A percentile compares a stretch with the other conserved stretches of the same genome.
Evolutionary conservation across 2,113 vertebrate genomes (phyloP).

Genomic region (Pithys albifrons): DNA sequence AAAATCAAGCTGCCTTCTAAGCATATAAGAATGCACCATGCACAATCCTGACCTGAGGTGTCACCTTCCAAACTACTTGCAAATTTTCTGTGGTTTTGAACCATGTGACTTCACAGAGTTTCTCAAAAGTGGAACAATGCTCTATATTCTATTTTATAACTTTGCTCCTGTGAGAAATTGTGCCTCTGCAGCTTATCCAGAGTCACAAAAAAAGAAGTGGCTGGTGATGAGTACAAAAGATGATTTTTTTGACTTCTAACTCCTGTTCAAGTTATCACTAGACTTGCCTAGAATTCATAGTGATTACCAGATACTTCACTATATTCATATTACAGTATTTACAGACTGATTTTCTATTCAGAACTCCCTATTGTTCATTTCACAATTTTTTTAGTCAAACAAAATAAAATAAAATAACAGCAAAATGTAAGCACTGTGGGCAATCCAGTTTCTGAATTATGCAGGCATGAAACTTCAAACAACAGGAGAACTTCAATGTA

Average conservation of each 20-base stretch:
- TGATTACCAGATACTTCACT: neutral
- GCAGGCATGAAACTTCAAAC: neutral
- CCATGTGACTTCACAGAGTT: neutral
- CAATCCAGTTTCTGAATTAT: neutral
- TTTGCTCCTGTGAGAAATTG: neutral
- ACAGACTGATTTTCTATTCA: neutral
- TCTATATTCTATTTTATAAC: neutral
- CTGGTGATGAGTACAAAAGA: neutral
- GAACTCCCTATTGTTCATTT: neutral
- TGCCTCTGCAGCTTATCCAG: neutral
- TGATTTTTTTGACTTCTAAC: neutral
- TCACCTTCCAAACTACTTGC: neutral
- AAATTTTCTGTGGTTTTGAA: neutral
- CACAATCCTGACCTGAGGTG: neutral
- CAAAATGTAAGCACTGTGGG: fast-evolving
- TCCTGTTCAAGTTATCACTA: neutral
- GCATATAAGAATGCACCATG: neutral
- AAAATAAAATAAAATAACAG: neutral
- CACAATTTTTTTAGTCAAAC: neutral
- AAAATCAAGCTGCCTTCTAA: neutral
- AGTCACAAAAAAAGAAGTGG: neutral
- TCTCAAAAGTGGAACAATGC: neutral
- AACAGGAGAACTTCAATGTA: neutral
- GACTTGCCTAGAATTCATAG: neutral
- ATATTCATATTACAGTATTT: neutral